Evolutionary conservation across 1,140 invertebrate genomes (phyloP).

Genomic region (Dendroctonus valens): DNA sequence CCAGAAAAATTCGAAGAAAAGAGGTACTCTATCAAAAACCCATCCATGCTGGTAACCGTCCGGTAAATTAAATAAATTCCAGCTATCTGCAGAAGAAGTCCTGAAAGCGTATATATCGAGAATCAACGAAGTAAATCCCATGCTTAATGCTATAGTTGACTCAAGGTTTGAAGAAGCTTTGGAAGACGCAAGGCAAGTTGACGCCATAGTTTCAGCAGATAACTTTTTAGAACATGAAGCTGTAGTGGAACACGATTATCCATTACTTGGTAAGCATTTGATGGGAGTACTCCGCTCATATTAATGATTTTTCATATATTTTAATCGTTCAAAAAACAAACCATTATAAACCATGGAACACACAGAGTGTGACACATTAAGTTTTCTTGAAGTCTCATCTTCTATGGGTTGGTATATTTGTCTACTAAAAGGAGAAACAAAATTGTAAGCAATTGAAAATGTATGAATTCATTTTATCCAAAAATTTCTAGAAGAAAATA

Average conservation of each 20-base stretch:
- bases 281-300: background rate
- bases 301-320: background rate
- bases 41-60: background rate
- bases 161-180: slow-evolving; percentile 69
- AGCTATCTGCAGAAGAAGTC: slow-evolving; percentile 62
- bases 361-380: no score
- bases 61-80: slow-evolving; percentile 9
- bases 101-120: slow-evolving; percentile 66
- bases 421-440: no score
- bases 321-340: background rate
- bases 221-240: slow-evolving; percentile 48
- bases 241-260: slow-evolving; percentile 55
- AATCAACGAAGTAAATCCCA: slow-evolving; percentile 69
- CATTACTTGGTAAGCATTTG: slow-evolving; percentile 60
- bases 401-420: no score
- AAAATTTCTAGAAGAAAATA: no score
- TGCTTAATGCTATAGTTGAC: slow-evolving; percentile 74
- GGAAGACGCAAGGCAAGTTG: slow-evolving; percentile 60
- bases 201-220: slow-evolving; percentile 51
- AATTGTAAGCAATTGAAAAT: no score
- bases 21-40: slow-evolving; percentile 27
- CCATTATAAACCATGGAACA: no score
- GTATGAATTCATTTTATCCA: no score
- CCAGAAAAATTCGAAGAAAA: slow-evolving; percentile 37
- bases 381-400: no score